phyloP scores from a whole-genome alignment of 37 sponge, comb jelly and placozoan species.

The Bolinopsis microptera region DNA sequence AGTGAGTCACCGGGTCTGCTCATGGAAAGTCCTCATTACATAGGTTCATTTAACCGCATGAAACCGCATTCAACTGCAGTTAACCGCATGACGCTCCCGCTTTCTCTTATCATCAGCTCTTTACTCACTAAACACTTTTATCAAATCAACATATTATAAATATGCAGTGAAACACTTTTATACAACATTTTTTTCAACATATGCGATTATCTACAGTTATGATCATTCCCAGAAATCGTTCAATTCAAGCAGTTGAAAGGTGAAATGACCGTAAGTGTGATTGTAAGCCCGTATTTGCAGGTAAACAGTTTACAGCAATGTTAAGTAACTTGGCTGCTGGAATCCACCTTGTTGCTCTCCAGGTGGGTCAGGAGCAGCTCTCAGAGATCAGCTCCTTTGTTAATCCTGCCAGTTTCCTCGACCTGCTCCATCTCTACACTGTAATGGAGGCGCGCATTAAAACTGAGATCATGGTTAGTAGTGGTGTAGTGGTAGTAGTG shows the following conservation, averaged over 20 bases:
- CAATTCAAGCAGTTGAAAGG: too few relatives aligned
- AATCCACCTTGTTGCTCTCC: constrained; percentile 28
- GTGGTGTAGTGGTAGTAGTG: not conserved
- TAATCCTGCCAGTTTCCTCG: constrained; percentile 49
- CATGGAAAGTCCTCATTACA: not conserved
- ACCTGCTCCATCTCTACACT: constrained; percentile 47
- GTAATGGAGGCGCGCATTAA: constrained; percentile 48
- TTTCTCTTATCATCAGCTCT: too few relatives aligned
- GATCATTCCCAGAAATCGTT: too few relatives aligned
- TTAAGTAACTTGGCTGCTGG: constrained; percentile 3
- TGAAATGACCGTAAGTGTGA: too few relatives aligned
- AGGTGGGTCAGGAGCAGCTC: not conserved
- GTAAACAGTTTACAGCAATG: not conserved
- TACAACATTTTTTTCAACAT: too few relatives aligned
- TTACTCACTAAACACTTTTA: too few relatives aligned
- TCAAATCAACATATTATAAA: too few relatives aligned
- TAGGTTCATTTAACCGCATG: not conserved
- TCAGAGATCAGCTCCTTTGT: constrained; percentile 26
- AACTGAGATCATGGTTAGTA: constrained; percentile 6
- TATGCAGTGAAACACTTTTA: too few relatives aligned
- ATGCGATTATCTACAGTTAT: too few relatives aligned
- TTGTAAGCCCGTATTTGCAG: too few relatives aligned
- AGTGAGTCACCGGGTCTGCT: not conserved
- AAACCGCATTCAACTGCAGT: too few relatives aligned
- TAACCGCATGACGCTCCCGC: too few relatives aligned